Base-by-base conservation (phyloP, 2,797 vertebrate genomes). In the Taeniopygia guttata region DNA sequence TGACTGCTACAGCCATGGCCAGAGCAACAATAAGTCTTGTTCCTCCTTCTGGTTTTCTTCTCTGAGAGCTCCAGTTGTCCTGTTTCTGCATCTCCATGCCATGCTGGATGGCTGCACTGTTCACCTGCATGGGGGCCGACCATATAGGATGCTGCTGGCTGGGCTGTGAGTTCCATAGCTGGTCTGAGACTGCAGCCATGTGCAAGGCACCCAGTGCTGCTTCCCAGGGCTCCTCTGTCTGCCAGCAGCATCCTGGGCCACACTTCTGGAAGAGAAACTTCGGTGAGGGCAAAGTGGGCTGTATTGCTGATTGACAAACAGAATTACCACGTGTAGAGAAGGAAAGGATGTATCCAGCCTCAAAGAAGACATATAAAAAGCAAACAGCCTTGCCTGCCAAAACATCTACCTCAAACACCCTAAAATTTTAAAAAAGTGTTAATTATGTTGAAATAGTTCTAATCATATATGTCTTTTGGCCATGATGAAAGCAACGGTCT, bases 101-200 rank as follows among this genome's bases (percentile, higher is more conserved):
- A 0, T 3, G 17, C 34, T 75, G 46, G 27, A 14, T 3, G 16
- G 15, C 49, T 59, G 38, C 0, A 0, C 45, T 64, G 12, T 14
- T 70, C 26, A 19, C 16, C 11, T 30, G 32, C 34, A 2, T 0
- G 4, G 15, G 26, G 48, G 2, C 36, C 64, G 78, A 11, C 6
- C 17, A 23, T 9, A 2, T 5, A 15, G 38, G 27, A 5, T 88
- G 66, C 62, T 70, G 30, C 80, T 60, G 42, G 42, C 16, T 46
- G 55, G n/a, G 38, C 54, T 43, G 11, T 30, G 55, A 59, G 25
- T 62, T 77, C 74, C 0, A 0, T 22, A 34, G 62, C 84, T 78
- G 62, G 7, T 77, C 52, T 15, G 19, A 52, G 69, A 23, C 38
- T 14, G 27, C 45, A 58, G 2, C 30, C 29, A 4, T 26, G 25